Evolutionary conservation across 2,888 invertebrate genomes (phyloP).

Genomic region (Hyles lineata): DNA sequence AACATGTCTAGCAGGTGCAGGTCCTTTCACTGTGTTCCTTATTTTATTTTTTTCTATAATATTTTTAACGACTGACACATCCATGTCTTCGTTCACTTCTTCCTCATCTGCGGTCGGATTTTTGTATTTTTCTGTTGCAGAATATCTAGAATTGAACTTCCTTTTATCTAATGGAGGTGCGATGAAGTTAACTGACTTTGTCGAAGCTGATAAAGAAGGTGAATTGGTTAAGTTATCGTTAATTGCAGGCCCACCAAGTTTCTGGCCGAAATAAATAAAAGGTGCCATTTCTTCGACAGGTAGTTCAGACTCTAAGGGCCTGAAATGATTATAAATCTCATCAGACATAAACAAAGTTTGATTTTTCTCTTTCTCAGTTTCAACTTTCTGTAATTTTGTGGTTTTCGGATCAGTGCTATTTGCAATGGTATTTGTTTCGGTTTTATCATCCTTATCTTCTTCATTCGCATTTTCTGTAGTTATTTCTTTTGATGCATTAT

Average conservation of each 20-base stretch:
- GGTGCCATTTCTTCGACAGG: constrained; percentile 88
- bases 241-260: constrained; percentile 73
- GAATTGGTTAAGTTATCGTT: constrained; percentile 77
- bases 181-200: constrained; percentile 78
- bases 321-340: constrained; percentile 86
- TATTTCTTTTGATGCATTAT: constrained; percentile 48
- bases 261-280: constrained; percentile 89
- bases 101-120: constrained; percentile 82
- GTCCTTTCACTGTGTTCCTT: constrained; percentile 79
- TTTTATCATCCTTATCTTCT: constrained; percentile 59
- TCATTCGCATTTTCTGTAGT: constrained; percentile 47
- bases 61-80: constrained; percentile 85
- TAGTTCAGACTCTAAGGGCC: constrained; percentile 86
- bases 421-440: constrained; percentile 64
- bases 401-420: constrained; percentile 69
- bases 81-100: constrained; percentile 84
- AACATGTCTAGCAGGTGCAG: constrained; percentile 77
- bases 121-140: constrained; percentile 79
- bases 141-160: constrained; percentile 77
- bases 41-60: constrained; percentile 82
- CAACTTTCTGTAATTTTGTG: constrained; percentile 62
- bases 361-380: constrained; percentile 77
- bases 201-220: constrained; percentile 78
- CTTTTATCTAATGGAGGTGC: constrained; percentile 72
- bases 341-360: constrained; percentile 85